Percentiles rank a stretch among this genome's conserved stretches.
Evolutionary conservation across 2,113 vertebrate genomes (phyloP).

Genomic region (Vidua macroura): DNA sequence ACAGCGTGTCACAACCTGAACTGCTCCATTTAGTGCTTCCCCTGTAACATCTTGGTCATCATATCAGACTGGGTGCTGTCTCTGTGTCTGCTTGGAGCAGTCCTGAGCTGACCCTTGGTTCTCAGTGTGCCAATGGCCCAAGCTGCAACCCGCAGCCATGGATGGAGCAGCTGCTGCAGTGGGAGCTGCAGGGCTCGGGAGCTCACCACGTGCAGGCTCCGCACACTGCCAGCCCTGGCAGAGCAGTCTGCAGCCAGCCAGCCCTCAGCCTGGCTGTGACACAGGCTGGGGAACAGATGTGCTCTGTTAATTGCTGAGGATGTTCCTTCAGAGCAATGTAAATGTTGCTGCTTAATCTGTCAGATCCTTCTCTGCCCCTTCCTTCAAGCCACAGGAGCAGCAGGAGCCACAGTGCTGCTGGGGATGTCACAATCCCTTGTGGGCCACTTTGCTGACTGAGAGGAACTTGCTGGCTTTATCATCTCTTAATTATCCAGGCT

Average conservation of each 20-base stretch:
- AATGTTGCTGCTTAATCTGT: neutral
- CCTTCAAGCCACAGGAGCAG: neutral
- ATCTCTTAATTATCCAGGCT: neutral
- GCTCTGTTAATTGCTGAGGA: neutral
- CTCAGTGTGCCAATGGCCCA: neutral
- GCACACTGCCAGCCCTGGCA: neutral
- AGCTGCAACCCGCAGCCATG: fast-evolving
- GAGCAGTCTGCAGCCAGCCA: neutral
- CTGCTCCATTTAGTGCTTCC: neutral
- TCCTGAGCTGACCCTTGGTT: neutral
- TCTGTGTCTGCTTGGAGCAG: neutral
- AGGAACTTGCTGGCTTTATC: neutral
- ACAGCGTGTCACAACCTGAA: neutral
- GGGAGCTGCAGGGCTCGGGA: fast-evolving
- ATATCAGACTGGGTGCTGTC: neutral
- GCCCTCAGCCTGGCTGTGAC: neutral
- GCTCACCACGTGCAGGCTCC: neutral
- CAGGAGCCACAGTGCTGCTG: neutral
- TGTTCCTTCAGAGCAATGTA: neutral
- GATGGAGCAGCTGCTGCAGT: neutral
- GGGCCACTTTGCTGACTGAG: neutral
- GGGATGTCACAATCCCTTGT: neutral
- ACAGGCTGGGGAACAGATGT: constrained; percentile 2
- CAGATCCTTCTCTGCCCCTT: neutral
- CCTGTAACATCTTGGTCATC: neutral